Evolutionary conservation across 2,113 vertebrate genomes (phyloP), one percentile per base, ranked within the genome.

Genomic region (Macrotis lagotis): DNA sequence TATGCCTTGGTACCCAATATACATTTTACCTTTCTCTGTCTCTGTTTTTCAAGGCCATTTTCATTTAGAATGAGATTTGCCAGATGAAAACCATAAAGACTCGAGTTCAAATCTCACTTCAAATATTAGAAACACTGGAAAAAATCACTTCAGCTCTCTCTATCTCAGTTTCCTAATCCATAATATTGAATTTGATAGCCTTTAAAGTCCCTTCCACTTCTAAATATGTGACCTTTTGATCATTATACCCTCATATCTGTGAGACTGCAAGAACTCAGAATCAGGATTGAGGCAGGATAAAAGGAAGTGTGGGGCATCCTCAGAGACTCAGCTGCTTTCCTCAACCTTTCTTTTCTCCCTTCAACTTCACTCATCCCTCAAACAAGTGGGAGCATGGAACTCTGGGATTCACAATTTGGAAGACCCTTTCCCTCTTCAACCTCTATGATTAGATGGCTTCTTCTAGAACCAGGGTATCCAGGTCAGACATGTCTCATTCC

Each of bases 291-390:
- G 37, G 59, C 66, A 83, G 66, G 66, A 83, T 44, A 2, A 83
- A 83, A 44, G 16, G 19, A 44, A 83, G 16, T 83, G 44, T 83
- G n/a, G 66, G n/a, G n/a, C 19, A 83, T 44, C 66, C 37, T 83
- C n/a, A 83, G 66, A 83, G n/a, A 7, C n/a, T 44, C 66, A 83
- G 2, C 19, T 83, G 16, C 1, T 44, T 44, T 22, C 5, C 7
- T 24, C n/a, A 83, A 7, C 66, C 16, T 16, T 44, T 14, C 50
- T 10, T 50, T 50, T 5, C 50, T n/a, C 7, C 11, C 37, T 74
- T n/a, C 4, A 14, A 5, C 12, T 8, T 3, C 26, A 0, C 53
- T 26, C 8, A 16, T 0, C 37, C 6, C 25, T 3, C 37, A 22
- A 74, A 37, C 37, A 74, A 74, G 37, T 44, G n/a, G n/a, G 19